Conservation (phyloP, 2,113 vertebrate genomes). For the Heptranchias perlo region DNA sequence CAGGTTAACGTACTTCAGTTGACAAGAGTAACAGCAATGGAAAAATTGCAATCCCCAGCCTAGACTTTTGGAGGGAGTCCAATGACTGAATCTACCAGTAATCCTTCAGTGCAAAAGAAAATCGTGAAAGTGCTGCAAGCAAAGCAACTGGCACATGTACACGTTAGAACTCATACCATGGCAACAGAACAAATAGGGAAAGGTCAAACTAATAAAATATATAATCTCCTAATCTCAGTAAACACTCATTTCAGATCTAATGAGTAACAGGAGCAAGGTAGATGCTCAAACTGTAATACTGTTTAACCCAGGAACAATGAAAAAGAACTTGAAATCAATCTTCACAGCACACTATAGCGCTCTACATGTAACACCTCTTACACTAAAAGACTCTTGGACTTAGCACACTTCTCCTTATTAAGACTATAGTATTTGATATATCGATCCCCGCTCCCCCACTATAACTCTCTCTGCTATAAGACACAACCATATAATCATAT, state of each 20-base stretch:
- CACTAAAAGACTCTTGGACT: neutral
- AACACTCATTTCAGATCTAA: neutral
- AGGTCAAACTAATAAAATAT: neutral
- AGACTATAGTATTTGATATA: neutral
- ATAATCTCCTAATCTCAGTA: constrained; percentile 9
- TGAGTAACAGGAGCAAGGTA: neutral
- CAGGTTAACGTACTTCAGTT: neutral
- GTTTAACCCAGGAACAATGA: neutral
- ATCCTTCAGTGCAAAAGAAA: neutral
- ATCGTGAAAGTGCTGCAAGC: neutral
- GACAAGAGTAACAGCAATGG: neutral
- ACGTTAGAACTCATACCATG: neutral
- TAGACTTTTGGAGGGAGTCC: neutral
- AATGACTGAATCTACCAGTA: neutral
- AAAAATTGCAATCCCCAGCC: neutral
- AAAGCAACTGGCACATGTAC: neutral
- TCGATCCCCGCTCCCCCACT: neutral
- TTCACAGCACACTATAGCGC: neutral
- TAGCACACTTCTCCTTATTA: neutral
- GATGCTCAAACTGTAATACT: neutral
- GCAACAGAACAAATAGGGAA: constrained; percentile 18
- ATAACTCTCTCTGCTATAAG: neutral
- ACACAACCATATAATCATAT: neutral
- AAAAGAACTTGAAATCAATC: neutral
- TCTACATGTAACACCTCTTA: neutral